Evolutionary conservation across 1,140 invertebrate genomes (phyloP).

Genomic region (Nephotettix cincticeps): DNA sequence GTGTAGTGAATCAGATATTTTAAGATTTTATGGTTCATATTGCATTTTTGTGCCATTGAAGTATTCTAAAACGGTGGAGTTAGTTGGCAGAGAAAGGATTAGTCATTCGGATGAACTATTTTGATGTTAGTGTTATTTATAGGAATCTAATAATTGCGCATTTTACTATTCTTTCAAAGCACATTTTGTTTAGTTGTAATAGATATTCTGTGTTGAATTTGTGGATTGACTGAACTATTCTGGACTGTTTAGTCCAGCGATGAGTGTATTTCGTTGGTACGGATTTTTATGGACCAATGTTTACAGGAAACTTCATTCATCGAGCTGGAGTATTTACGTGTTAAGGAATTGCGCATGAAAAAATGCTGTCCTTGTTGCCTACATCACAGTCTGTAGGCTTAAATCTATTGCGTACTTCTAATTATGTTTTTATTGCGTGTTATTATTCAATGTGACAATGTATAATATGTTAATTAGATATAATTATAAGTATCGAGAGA

Average conservation of each 20-base stretch:
- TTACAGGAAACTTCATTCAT: conserved; percentile 43
- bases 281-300: conserved; percentile 32
- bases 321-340: conserved; percentile 46
- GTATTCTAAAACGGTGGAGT: background rate
- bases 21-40: background rate
- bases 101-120: conserved; percentile 25
- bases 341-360: conserved; percentile 52
- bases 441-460: no score
- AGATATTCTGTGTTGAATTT: background rate
- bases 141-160: conserved; percentile 33
- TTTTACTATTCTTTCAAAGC: conserved; percentile 29
- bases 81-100: background rate
- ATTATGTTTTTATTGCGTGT: background rate
- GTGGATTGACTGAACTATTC: background rate
- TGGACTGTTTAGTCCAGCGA: conserved; percentile 6
- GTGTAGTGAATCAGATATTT: conserved; percentile 38
- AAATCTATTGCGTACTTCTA: conserved; percentile 1
- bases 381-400: conserved; percentile 17
- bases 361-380: conserved; percentile 48
- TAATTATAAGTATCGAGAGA: no score
- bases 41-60: background rate
- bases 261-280: conserved; percentile 31
- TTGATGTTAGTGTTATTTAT: conserved; percentile 33
- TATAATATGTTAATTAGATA: no score
- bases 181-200: conserved; percentile 22